Conservation (phyloP, 2,888 invertebrate species). For the Cheilosia scutellata region DNA sequence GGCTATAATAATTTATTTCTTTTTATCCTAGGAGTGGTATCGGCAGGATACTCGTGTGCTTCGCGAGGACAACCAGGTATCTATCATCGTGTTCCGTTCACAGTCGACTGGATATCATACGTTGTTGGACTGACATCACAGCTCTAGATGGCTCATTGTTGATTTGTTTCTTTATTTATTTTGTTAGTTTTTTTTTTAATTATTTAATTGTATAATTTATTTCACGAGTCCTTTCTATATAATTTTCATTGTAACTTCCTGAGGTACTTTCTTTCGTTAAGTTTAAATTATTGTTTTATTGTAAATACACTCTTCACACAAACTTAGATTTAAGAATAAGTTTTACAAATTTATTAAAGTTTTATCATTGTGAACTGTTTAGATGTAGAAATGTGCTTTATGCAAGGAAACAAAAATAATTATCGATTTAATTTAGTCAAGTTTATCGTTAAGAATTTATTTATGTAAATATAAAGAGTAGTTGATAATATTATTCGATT, state of each 20-base stretch:
- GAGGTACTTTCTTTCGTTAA: constrained; percentile 54
- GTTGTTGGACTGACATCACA: constrained; percentile 84
- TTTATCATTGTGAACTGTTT: constrained; percentile 25
- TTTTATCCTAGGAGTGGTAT: constrained; percentile 89
- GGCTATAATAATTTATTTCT: constrained; percentile 72
- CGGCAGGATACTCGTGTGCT: constrained; percentile 97
- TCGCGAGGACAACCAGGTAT: constrained; percentile 97
- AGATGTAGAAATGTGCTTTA: constrained; percentile 3
- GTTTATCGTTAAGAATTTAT: constrained; percentile 60
- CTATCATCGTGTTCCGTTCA: constrained; percentile 96
- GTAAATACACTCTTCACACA: constrained; percentile 59
- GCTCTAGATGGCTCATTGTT: constrained; percentile 77
- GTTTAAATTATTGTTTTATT: constrained; percentile 58
- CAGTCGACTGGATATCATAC: constrained; percentile 95
- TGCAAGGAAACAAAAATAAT: neutral
- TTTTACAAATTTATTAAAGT: constrained; percentile 4
- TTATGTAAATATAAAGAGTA: constrained; percentile 71
- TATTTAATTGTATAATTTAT: constrained; percentile 60
- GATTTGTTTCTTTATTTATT: constrained; percentile 44
- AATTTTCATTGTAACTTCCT: neutral
- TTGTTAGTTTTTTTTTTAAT: constrained; percentile 53
- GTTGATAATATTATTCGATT: constrained; percentile 19
- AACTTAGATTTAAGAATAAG: constrained; percentile 38
- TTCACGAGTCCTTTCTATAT: constrained; percentile 51
- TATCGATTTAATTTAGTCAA: constrained; percentile 51